Evolutionary conservation across 2,888 invertebrate species (phyloP), one percentile per base, ranked within the genome.

Genomic region (Pheosia gnoma): DNA sequence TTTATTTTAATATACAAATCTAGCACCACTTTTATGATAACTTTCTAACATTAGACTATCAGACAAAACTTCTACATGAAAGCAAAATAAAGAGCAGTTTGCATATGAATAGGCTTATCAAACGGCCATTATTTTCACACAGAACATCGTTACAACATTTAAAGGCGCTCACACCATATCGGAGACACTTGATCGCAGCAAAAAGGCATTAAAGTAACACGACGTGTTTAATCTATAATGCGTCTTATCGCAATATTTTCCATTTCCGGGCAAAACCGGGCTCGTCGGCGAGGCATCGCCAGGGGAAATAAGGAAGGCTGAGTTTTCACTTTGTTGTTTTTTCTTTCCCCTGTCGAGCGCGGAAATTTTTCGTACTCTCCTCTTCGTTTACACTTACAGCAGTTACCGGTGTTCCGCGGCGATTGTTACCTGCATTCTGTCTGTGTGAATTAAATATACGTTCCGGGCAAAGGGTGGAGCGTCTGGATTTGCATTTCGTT

Each of bases 181-280:
- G 67, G 68, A 62, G 72, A 71, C 81, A 82, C 82, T 87, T 84
- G 90, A 91, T 91, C 90, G 83, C 86, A 80, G 79, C 70, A 77
- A 76, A 86, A 57, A 83, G 80, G 76, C 87, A 89, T 91, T 91
- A 90, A 87, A 86, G 83, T 83, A 81, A 76, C 84, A 84, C 76
- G 84, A 87, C 87, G 84, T 87, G 89, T 92, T 91, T 93, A 93
- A 93, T 93, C 91, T 92, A 90, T 93, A 94, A 94, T 93, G 93
- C 85, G 84, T 86, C 93, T 94, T 94, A 94, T 94, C 93, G 91
- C 93, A 89, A 94, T 94, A 93, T 94, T 94, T 93, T 90, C 93
- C 93, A 93, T 93, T 94, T 93, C 91, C 93, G 83, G 86, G 86
- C 82, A 86, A 87, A 86, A 85, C 86, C 80, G 86, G 86, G 83